Conservation (phyloP, 2,113 vertebrate genomes). For the Tragelaphus buxtoni region DNA sequence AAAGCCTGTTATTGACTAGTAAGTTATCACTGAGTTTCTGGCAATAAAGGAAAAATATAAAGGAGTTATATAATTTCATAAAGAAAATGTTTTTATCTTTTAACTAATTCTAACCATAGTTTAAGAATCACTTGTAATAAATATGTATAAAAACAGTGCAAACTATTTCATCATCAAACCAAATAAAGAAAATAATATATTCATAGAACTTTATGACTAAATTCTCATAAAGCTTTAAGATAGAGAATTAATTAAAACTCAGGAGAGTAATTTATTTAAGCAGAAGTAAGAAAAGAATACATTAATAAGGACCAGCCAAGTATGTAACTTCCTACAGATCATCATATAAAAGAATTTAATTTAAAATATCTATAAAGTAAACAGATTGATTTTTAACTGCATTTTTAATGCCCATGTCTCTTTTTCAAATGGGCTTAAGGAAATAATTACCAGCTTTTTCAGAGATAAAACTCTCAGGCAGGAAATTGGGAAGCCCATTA, state of each 20-base stretch:
- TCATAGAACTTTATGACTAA: background rate
- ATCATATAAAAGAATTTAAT: background rate
- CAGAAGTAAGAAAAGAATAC: background rate
- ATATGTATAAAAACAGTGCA: background rate
- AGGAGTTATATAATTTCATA: background rate
- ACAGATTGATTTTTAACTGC: background rate
- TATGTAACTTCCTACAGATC: background rate
- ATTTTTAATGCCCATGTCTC: background rate
- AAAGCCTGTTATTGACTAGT: background rate
- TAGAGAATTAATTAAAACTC: background rate
- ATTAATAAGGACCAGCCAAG: background rate
- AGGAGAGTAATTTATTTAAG: background rate
- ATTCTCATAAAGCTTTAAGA: background rate
- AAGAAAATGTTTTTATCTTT: background rate
- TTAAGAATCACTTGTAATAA: background rate
- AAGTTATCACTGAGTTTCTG: background rate
- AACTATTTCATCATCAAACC: background rate
- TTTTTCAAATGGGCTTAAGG: background rate
- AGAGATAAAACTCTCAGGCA: background rate
- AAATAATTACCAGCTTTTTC: background rate
- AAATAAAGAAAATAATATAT: background rate
- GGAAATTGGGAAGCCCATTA: background rate
- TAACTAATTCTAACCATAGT: background rate
- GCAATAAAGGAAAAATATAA: background rate
- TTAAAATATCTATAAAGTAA: background rate